Evolutionary conservation across 2,113 vertebrate species (phyloP), one percentile per base, ranked within the genome.

Genomic region (Ciconia stormi): DNA sequence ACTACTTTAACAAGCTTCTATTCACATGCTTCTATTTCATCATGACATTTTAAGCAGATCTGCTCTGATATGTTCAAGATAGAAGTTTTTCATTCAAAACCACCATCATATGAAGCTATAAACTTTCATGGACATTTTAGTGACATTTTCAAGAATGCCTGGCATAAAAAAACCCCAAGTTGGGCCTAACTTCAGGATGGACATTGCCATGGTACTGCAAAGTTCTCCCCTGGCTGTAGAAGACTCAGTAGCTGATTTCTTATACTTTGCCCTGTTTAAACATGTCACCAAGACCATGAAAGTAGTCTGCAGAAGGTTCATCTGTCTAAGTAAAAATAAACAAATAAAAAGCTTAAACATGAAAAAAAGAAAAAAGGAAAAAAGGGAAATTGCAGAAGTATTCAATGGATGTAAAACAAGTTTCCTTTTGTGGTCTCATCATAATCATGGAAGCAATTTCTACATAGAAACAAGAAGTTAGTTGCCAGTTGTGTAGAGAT

Each of bases 31-130:
- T 73, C n/a, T 61, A 5, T 50, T 72, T 27, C 47, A 42, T 22
- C 0, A 1, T 16, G 16, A 17, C 8, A 18, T 40, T 83, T 80
- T 30, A 53, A 67, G 9, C 29, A 90, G 14, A 58, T 69, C 21
- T 78, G 20, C 11, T 78, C 55, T 16, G 9, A 44, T n/a, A 58
- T 0, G 1, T 21, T 81, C 76, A 61, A 38, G 14, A 30, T 34
- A n/a, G 32, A 82, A 58, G 5, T 30, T 84, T 73, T 66, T 36
- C 6, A 40, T 66, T 71, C n/a, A 70, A 81, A 87, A 11, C n/a
- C 27, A 46, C 7, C 5, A 4, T 3, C 5, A 29, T 4, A 1
- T 8, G n/a, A 59, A 66, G 20, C 36, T 34, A 11, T 23, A 42
- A 8, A 5, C 30, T 86, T 46, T 55, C 42, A 20, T 20, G 26